Conservation (phyloP, 2,888 invertebrate species). For the Perdita meconis region DNA sequence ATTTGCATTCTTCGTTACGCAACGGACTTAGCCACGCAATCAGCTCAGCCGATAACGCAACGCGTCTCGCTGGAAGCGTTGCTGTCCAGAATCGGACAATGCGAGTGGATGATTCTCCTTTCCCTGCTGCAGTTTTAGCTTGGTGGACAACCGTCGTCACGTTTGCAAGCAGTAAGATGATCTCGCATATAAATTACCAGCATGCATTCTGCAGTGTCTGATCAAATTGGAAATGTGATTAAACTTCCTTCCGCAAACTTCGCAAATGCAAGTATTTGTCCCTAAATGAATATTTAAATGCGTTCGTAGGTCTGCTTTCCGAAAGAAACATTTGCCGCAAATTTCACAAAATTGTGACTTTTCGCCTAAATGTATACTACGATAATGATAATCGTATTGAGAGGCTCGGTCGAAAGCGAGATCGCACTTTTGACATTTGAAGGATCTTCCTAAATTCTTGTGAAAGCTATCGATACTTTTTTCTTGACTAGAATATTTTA, state of each 20-base stretch:
- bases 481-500: neutral
- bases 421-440: conserved; percentile 76
- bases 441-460: conserved; percentile 71
- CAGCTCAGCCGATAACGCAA: no score
- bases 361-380: conserved; percentile 80
- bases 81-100: no score
- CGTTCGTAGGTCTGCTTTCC: conserved; percentile 81
- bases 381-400: conserved; percentile 79
- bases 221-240: conserved; percentile 84
- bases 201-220: conserved; percentile 82
- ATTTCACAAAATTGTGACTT: conserved; percentile 81
- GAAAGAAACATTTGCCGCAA: conserved; percentile 81
- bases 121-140: no score
- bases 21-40: no score
- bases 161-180: no score
- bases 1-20: no score
- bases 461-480: conserved; percentile 61
- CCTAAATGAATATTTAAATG: conserved; percentile 84
- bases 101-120: no score
- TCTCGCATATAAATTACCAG: conserved; percentile 73
- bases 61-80: no score
- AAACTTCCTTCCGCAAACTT: conserved; percentile 83
- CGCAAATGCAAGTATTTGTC: conserved; percentile 82
- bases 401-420: conserved; percentile 80
- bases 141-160: no score